Evolutionary conservation across 2,797 vertebrate genomes (phyloP).

Genomic region (Pristis pectinata): DNA sequence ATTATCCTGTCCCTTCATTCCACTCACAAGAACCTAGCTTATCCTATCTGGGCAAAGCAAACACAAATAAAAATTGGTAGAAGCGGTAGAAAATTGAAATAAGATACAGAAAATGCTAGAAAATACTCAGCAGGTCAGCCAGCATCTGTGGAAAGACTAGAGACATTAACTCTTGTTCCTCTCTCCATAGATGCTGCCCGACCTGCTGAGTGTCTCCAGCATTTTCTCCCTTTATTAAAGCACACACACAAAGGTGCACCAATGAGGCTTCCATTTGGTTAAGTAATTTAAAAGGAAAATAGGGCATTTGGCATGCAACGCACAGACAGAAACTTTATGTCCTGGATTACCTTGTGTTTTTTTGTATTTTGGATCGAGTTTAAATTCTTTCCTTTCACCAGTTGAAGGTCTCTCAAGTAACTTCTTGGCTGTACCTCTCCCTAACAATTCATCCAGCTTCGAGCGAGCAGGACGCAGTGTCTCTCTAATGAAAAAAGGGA

Average conservation of each 20-base stretch:
- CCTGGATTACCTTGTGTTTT: constrained; percentile 58
- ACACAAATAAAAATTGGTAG: not conserved
- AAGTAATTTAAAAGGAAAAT: not conserved
- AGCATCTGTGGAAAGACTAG: no score
- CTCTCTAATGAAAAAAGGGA: constrained; percentile 49
- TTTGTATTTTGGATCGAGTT: constrained; percentile 54
- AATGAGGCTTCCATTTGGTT: not conserved
- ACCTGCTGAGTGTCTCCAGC: no score
- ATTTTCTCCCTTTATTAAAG: not conserved
- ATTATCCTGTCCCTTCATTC: not conserved
- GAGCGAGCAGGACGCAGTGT: constrained; percentile 60
- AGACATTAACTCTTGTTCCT: no score
- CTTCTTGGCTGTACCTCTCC: constrained; percentile 57
- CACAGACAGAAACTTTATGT: not conserved
- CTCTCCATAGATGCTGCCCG: no score
- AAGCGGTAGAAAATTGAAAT: no score
- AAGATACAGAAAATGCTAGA: not conserved
- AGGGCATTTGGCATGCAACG: not conserved
- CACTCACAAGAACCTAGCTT: not conserved
- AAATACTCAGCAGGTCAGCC: no score
- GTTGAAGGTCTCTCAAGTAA: constrained; percentile 55
- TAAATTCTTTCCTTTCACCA: constrained; percentile 57
- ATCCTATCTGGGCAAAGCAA: rapidly evolving
- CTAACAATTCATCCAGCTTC: constrained; percentile 75
- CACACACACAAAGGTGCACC: not conserved